Base-by-base conservation (phyloP, 2,113 vertebrate species). In the Elephas maximus region DNA sequence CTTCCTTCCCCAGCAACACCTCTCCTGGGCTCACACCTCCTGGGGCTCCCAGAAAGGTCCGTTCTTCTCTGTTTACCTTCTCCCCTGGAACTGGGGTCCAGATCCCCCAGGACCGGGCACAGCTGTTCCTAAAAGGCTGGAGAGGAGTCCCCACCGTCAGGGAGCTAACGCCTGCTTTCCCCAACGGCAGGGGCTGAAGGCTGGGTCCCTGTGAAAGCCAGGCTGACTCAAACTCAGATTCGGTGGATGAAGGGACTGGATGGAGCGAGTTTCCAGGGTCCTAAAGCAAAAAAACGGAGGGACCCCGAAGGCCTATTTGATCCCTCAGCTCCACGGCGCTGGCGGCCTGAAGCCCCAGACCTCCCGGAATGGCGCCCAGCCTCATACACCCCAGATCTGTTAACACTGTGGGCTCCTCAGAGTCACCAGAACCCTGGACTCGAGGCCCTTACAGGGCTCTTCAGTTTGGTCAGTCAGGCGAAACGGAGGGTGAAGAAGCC, bases 181-280 rank as follows among this genome's bases (percentile, higher is more conserved):
- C 98, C 96, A 98, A 98, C 98, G 98, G 98, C 99, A 99, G 88
- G 98, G 99, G 0, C 98, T 98, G 0, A 18, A 14, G 20, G 57
- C 57, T 17, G 57, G 57, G 57, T 60, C 57, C 57, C 57, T 60
- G 57, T 60, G 57, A 60, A 14, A 14, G 57, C 57, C 20, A 20
- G 12, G 20, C 57, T 14, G 17, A 60, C 57, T 60, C 8, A 14
- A 60, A 15, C 57, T 20, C 8, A 60, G 57, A 60, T 60, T 60
- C 57, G 2, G 57, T 60, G 57, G 15, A 60, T 20, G 20, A 60
- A 60, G 20, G 57, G 57, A 20, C 20, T 15, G 48, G 20, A 60
- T 15, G 48, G 20, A 60, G 57, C 57, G 10, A 48, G 48, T 48
- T 48, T 48, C 48, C 48, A 48, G 48, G 48, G 48, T 48, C 57